These are phyloP conservation scores for Sebastolobus altivelis DNA, from an alignment of 2,797 vertebrate species.

Conservation along the genomic window DNA sequence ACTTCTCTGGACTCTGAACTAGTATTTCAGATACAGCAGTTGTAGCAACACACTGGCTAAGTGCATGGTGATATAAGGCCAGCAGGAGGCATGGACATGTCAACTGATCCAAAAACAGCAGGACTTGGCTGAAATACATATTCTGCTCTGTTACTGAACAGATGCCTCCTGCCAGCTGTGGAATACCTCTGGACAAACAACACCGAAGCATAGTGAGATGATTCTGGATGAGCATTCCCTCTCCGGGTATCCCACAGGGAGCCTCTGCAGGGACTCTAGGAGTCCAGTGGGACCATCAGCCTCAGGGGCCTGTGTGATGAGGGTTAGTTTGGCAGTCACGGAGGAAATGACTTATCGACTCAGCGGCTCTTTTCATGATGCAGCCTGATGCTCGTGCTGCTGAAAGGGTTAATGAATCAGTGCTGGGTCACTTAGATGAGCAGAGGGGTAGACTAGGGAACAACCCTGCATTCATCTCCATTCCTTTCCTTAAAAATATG, in stretches of 20 bases:
- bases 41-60: not conserved
- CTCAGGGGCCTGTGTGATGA: slow-evolving; percentile 13
- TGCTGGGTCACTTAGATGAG: slow-evolving; percentile 23
- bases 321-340: slow-evolving; percentile 7
- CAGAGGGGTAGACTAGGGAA: not conserved
- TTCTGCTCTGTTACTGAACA: slow-evolving; percentile 11
- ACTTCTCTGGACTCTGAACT: not conserved
- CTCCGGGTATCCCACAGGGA: slow-evolving; percentile 28
- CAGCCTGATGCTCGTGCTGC: not conserved
- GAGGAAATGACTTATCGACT: slow-evolving; percentile 61
- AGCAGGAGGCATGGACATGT: not conserved
- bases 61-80: not conserved
- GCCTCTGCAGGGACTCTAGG: not conserved
- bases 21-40: not conserved
- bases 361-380: slow-evolving; percentile 22
- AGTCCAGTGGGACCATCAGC: not conserved
- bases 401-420: slow-evolving; percentile 36
- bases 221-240: slow-evolving; percentile 1
- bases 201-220: not conserved
- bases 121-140: not conserved
- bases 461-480: not conserved
- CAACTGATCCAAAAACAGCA: slow-evolving; percentile 10
- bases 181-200: not conserved
- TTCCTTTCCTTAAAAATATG: not conserved
- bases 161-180: slow-evolving; percentile 30